These are phyloP conservation scores for Ia io DNA, from an alignment of 2,113 vertebrate species.

Conservation along the genomic window DNA sequence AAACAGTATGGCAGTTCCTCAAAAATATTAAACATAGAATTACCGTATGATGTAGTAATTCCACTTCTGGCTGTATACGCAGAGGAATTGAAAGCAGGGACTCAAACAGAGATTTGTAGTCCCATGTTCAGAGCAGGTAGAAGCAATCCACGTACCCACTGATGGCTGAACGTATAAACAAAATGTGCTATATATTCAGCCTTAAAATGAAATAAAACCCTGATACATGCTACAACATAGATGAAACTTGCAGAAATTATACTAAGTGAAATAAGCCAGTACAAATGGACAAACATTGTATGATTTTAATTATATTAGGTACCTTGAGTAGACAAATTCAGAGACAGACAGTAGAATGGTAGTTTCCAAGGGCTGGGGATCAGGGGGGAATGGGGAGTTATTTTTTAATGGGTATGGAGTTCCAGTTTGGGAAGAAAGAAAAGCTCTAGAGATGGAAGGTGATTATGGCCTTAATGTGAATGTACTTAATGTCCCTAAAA, in stretches of 20 bases:
- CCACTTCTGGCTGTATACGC: background rate
- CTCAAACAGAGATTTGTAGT: background rate
- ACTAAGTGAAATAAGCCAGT: background rate
- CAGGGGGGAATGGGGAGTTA: background rate
- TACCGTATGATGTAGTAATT: background rate
- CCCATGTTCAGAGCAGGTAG: background rate
- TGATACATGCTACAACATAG: background rate
- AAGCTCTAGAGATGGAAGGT: background rate
- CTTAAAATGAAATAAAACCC: background rate
- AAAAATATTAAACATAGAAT: background rate
- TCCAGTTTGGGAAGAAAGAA: background rate
- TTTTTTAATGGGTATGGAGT: background rate
- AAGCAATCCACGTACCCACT: background rate
- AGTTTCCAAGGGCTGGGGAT: background rate
- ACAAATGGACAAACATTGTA: background rate
- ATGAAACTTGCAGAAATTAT: background rate
- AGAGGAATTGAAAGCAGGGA: background rate
- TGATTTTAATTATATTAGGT: background rate
- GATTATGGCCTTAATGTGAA: background rate
- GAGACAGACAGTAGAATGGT: background rate
- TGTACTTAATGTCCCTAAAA: background rate
- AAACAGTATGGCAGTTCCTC: background rate
- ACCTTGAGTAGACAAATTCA: background rate
- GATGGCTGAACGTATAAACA: background rate
- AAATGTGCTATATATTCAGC: background rate